Evolutionary conservation across 2,888 invertebrate species (phyloP).

Genomic region (Julus scandinavius): DNA sequence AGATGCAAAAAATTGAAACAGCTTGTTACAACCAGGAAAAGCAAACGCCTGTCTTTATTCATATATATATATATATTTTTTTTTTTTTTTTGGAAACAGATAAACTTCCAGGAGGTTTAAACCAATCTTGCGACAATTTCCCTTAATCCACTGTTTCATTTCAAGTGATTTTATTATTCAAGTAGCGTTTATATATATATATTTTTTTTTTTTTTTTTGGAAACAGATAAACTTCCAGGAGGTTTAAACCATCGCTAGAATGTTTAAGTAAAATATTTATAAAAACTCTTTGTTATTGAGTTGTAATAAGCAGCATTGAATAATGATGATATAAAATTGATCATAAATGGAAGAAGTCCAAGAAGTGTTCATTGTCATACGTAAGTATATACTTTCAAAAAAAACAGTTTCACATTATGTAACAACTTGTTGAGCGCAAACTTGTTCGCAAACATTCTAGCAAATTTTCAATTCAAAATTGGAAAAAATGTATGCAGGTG

Average conservation of each 20-base stretch:
- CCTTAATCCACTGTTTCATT: neutral
- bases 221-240: neutral
- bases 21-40: neutral
- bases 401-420: too few relatives aligned
- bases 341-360: too few relatives aligned
- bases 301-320: neutral
- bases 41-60: neutral
- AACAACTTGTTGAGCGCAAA: too few relatives aligned
- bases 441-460: too few relatives aligned
- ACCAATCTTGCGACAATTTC: neutral
- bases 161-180: slow-evolving; percentile 31
- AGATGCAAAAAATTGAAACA: neutral
- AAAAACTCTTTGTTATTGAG: neutral
- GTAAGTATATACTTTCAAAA: too few relatives aligned
- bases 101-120: neutral
- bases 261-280: neutral
- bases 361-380: too few relatives aligned
- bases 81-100: neutral
- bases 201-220: neutral
- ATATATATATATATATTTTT: too few relatives aligned
- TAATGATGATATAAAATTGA: too few relatives aligned
- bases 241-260: neutral
- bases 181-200: neutral
- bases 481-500: too few relatives aligned
- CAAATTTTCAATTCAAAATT: too few relatives aligned